Evolutionary conservation across 2,888 invertebrate genomes (phyloP).

Genomic region (Pristionchus arcanus): DNA sequence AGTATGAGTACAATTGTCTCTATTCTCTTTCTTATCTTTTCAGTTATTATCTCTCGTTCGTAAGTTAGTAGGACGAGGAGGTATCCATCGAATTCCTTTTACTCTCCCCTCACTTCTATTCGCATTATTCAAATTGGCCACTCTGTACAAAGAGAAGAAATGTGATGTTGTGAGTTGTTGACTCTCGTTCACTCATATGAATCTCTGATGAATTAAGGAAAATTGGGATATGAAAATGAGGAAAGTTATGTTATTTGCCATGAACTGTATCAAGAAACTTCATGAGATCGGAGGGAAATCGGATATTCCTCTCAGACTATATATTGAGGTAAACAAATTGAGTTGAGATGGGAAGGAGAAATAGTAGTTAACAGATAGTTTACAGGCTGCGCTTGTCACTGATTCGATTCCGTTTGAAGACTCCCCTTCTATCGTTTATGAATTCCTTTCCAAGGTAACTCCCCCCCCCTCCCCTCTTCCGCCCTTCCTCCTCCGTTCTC

Average conservation of each 20-base stretch:
- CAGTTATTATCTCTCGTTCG: slow-evolving; percentile 91
- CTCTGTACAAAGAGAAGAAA: slow-evolving; percentile 85
- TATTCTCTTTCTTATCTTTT: slow-evolving; percentile 78
- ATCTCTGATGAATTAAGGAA: slow-evolving; percentile 83
- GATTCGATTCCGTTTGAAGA: slow-evolving; percentile 87
- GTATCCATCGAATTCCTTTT: slow-evolving; percentile 90
- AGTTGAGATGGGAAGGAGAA: neutral
- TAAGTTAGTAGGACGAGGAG: slow-evolving; percentile 93
- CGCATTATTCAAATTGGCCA: slow-evolving; percentile 92
- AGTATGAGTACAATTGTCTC: neutral
- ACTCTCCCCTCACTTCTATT: slow-evolving; percentile 95
- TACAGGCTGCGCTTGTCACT: slow-evolving; percentile 91
- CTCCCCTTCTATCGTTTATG: slow-evolving; percentile 97
- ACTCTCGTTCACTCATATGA: neutral
- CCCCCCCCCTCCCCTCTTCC: neutral
- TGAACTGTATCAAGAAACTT: slow-evolving; percentile 93
- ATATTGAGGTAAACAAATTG: slow-evolving; percentile 83
- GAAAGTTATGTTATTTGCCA: slow-evolving; percentile 98
- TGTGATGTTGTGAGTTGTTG: slow-evolving; percentile 15
- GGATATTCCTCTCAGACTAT: slow-evolving; percentile 93
- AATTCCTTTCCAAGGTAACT: slow-evolving; percentile 86
- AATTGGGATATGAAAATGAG: slow-evolving; percentile 99
- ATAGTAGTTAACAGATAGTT: neutral
- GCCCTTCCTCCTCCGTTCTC: neutral
- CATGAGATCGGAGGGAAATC: slow-evolving; percentile 93